These are phyloP conservation scores for Helicorthomorpha holstii DNA, from an alignment of 1,140 invertebrate species.

Conservation along the genomic window DNA sequence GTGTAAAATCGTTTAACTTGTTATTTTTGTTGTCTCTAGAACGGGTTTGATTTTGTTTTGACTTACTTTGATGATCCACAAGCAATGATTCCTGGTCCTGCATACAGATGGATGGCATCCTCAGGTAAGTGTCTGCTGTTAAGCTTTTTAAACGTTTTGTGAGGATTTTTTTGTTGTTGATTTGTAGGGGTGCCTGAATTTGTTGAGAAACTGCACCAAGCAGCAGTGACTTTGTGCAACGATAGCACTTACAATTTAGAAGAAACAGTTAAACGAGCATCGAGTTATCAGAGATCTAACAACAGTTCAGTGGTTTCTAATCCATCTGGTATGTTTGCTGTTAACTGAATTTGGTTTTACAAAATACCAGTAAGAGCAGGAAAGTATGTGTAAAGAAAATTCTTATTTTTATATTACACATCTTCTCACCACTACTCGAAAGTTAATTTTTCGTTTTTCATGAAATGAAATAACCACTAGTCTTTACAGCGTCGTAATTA, in stretches of 20 bases:
- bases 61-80: constrained; percentile 32
- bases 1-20: no score
- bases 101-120: constrained; percentile 24
- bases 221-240: constrained; percentile 10
- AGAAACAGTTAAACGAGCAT: background rate
- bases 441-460: no score
- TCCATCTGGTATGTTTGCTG: background rate
- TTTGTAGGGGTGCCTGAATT: constrained; percentile 19
- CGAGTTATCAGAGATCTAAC: background rate
- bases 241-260: background rate
- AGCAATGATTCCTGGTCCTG: constrained; percentile 22
- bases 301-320: background rate
- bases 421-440: background rate
- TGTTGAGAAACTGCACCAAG: constrained; percentile 19
- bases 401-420: no score
- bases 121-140: constrained; percentile 1
- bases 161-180: background rate
- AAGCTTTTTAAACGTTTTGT: background rate
- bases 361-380: background rate
- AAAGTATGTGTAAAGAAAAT: no score
- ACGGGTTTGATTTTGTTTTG: constrained; percentile 30
- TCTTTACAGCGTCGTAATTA: no score
- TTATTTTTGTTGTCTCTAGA: constrained; percentile 17
- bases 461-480: no score
- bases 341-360: background rate